Evolutionary conservation across 2,113 vertebrate genomes (phyloP).

Genomic region (Tonatia bakeri): DNA sequence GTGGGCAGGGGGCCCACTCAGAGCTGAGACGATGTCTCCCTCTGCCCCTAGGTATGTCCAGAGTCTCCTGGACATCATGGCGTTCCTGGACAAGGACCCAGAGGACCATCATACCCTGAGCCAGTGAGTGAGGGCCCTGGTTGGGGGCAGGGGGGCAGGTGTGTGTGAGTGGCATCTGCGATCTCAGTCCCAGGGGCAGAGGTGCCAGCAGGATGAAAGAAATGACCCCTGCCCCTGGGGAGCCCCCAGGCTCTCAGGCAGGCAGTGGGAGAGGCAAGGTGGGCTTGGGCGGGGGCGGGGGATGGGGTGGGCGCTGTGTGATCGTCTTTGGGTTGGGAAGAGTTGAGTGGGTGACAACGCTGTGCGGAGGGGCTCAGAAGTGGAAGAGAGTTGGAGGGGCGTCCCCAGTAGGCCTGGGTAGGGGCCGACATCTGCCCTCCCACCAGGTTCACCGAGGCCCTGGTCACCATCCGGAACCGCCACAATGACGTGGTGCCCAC

Average conservation of each 20-base stretch:
- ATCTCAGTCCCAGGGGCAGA: not conserved
- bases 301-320: not conserved
- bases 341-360: not conserved
- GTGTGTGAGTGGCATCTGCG: not conserved
- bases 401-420: not conserved
- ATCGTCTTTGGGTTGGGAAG: not conserved
- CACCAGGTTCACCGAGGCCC: constrained; percentile 86
- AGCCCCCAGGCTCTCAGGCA: not conserved
- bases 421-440: not conserved
- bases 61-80: constrained; percentile 95
- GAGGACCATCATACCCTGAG: constrained; percentile 88
- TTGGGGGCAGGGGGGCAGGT: not conserved
- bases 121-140: constrained; percentile 83
- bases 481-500: constrained; percentile 97
- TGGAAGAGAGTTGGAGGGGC: not conserved
- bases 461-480: constrained; percentile 94
- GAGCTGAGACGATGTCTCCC: not conserved
- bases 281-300: not conserved
- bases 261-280: not conserved
- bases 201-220: too few species aligned
- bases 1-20: not conserved
- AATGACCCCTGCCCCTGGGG: not conserved
- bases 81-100: constrained; percentile 90
- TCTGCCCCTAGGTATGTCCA: constrained; percentile 88
- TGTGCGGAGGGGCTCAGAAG: not conserved